These are phyloP conservation scores for Aphaenogaster ashmeadi DNA, from an alignment of 1,140 invertebrate species.

Conservation along the genomic window DNA sequence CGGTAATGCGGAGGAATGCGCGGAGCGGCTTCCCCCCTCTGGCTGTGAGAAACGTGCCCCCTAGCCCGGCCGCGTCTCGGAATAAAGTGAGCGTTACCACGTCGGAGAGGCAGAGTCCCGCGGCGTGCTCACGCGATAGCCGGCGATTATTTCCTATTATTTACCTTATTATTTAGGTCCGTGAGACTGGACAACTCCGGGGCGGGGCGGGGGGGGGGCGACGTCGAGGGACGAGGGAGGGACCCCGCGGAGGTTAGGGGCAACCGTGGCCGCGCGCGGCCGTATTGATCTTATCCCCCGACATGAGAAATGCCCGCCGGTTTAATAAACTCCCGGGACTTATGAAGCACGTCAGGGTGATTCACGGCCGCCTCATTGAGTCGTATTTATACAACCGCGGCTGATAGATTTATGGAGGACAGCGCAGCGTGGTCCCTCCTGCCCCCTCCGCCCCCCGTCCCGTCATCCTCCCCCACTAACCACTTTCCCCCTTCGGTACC, in stretches of 20 bases:
- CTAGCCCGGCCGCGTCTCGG: background rate
- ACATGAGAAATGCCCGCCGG: constrained; percentile 88
- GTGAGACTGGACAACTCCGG: constrained; percentile 53
- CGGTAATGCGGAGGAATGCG: constrained; percentile 32
- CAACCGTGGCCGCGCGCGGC: constrained; percentile 84
- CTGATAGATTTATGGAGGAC: constrained; percentile 88
- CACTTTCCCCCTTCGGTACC: constrained; percentile 47
- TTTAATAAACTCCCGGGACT: constrained; percentile 88
- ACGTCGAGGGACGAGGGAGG: constrained; percentile 62
- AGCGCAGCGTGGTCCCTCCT: constrained; percentile 85
- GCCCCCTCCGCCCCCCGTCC: constrained; percentile 67
- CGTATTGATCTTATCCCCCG: constrained; percentile 88
- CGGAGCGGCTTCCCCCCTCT: background rate
- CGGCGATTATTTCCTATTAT: constrained; percentile 80
- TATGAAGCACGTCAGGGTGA: constrained; percentile 88
- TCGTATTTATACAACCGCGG: constrained; percentile 88
- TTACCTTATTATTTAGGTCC: constrained; percentile 80
- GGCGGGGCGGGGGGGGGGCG: constrained; percentile 25
- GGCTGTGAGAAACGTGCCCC: constrained; percentile 21
- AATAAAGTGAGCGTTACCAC: constrained; percentile 37
- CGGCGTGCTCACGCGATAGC: constrained; percentile 71
- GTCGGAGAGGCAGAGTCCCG: constrained; percentile 42
- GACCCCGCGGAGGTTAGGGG: constrained; percentile 79
- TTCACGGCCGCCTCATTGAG: constrained; percentile 88
- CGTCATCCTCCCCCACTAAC: constrained; percentile 69